A percentile compares a stretch with the other conserved stretches of the same genome.
Evolutionary conservation across 2,113 vertebrate genomes (phyloP).

Genomic region (Quiscalus mexicanus): DNA sequence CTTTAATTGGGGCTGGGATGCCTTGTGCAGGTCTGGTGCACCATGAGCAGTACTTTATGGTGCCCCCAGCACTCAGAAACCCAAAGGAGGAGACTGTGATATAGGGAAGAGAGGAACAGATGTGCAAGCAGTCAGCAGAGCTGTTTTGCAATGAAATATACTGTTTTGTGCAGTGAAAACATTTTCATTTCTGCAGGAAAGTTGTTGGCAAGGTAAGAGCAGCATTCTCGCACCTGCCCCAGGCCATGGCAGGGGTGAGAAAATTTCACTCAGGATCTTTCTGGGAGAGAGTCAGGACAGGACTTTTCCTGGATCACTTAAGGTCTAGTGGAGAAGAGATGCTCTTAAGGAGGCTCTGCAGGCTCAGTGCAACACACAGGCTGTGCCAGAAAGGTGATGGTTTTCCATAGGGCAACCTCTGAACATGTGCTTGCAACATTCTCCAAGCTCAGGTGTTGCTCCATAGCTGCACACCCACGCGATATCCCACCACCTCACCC

Average conservation of each 20-base stretch:
- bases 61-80: background rate
- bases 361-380: background rate
- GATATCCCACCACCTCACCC: background rate
- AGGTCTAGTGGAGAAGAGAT: background rate
- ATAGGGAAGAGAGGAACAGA: background rate
- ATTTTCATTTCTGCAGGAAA: background rate
- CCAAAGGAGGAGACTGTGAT: background rate
- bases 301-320: background rate
- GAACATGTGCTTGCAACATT: rapidly evolving
- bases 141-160: background rate
- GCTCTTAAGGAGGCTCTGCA: background rate
- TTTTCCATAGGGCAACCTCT: background rate
- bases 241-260: background rate
- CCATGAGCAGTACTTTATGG: rapidly evolving
- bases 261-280: background rate
- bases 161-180: background rate
- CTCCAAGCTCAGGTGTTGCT: background rate
- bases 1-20: background rate
- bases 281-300: background rate
- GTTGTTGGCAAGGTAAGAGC: background rate
- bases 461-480: background rate
- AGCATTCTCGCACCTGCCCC: background rate
- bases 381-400: rapidly evolving
- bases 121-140: background rate
- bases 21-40: background rate